Percentiles rank a stretch among this genome's conserved stretches.
These are phyloP conservation scores for Eristalinus sepulchralis DNA, from an alignment of 2,888 invertebrate species.

Conservation along the genomic window DNA sequence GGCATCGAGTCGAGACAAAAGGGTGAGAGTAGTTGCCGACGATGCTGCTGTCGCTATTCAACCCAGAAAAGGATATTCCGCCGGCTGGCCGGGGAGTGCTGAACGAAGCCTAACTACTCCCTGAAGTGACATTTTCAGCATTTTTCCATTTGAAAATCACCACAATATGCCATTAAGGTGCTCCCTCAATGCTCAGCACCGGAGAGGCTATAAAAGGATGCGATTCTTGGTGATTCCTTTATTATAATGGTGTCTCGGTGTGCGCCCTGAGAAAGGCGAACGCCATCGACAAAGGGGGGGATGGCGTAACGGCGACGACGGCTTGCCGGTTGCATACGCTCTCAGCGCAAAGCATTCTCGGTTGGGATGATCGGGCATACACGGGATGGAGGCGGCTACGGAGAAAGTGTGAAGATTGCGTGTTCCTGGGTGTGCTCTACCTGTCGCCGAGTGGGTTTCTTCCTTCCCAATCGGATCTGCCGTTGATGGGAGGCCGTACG, in stretches of 20 bases:
- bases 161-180: conserved; percentile 81
- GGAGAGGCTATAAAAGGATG: conserved; percentile 70
- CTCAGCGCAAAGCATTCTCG: not conserved
- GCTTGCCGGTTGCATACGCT: conserved; percentile 38
- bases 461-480: not conserved
- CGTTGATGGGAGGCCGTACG: conserved; percentile 34
- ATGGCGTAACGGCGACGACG: not conserved
- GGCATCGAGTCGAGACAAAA: conserved; percentile 45
- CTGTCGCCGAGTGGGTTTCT: conserved; percentile 28
- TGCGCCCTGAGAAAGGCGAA: conserved; percentile 35
- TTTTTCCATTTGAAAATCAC: conserved; percentile 79
- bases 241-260: conserved; percentile 68
- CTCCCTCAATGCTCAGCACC: conserved; percentile 70
- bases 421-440: conserved; percentile 29
- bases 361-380: conserved; percentile 1
- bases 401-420: conserved; percentile 46
- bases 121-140: conserved; percentile 79
- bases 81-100: conserved; percentile 26
- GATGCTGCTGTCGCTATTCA: conserved; percentile 34
- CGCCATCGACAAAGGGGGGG: conserved; percentile 30
- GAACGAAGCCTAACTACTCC: conserved; percentile 77
- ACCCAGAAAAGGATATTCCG: conserved; percentile 42
- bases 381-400: not conserved
- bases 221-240: conserved; percentile 71
- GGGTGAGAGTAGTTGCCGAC: conserved; percentile 24